Evolutionary conservation across 2,888 invertebrate genomes (phyloP).

Genomic region (Apotomis capreana): DNA sequence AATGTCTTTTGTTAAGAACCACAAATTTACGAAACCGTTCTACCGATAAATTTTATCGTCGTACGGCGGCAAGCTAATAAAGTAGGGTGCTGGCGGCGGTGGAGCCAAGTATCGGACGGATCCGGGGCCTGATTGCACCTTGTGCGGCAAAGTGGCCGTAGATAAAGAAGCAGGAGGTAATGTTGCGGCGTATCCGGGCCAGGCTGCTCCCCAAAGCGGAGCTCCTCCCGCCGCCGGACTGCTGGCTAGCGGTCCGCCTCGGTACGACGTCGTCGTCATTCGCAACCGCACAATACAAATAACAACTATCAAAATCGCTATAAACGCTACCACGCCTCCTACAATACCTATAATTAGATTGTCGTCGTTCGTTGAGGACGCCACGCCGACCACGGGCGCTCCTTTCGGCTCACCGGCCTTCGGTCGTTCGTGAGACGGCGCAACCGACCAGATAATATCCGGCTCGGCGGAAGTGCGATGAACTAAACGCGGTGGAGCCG

Average conservation of each 20-base stretch:
- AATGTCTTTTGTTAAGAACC: slow-evolving; percentile 33
- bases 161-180: slow-evolving; percentile 84
- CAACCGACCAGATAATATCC: slow-evolving; percentile 94
- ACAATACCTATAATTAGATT: slow-evolving; percentile 98
- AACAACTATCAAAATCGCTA: slow-evolving; percentile 93
- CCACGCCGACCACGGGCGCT: slow-evolving; percentile 80
- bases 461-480: slow-evolving; percentile 89
- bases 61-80: slow-evolving; percentile 84
- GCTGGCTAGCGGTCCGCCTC: slow-evolving; percentile 86
- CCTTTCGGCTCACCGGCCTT: slow-evolving; percentile 84
- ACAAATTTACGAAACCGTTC: slow-evolving; percentile 42
- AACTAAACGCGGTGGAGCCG: slow-evolving; percentile 78
- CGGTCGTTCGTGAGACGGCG: slow-evolving; percentile 86
- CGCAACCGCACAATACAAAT: slow-evolving; percentile 93
- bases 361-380: slow-evolving; percentile 91
- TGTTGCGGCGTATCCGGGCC: slow-evolving; percentile 84
- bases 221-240: slow-evolving; percentile 85
- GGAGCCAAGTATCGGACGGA: slow-evolving; percentile 82
- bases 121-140: slow-evolving; percentile 81
- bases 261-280: slow-evolving; percentile 87
- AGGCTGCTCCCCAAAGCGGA: slow-evolving; percentile 82
- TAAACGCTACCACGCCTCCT: slow-evolving; percentile 95
- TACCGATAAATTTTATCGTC: slow-evolving; percentile 87
- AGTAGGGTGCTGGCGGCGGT: slow-evolving; percentile 86
- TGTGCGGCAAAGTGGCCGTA: slow-evolving; percentile 87